A percentile compares a stretch with the other conserved stretches of the same genome.
Conservation (phyloP, 2,888 invertebrate genomes). For the Matsumyia berberina region DNA sequence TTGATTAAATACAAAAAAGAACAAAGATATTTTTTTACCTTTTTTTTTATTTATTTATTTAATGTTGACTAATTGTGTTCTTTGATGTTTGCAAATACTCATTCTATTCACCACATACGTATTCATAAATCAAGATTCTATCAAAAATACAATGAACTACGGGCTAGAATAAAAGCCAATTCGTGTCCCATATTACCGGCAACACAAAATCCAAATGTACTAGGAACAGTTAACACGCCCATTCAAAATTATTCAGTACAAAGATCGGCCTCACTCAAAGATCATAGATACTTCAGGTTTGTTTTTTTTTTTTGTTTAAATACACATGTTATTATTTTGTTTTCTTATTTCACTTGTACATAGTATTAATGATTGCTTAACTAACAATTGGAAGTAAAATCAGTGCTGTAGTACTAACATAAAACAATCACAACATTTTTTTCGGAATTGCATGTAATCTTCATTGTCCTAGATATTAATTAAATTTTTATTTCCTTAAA, state of each 20-base stretch:
- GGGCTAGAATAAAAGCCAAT: conserved; percentile 94
- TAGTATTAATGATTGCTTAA: conserved; percentile 47
- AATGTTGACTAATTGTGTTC: conserved; percentile 63
- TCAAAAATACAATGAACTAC: conserved; percentile 94
- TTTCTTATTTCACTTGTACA: conserved; percentile 59
- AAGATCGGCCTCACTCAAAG: conserved; percentile 87
- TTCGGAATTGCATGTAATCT: conserved; percentile 52
- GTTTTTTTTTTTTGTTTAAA: conserved; percentile 79
- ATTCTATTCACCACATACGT: conserved; percentile 66
- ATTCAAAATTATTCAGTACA: conserved; percentile 85
- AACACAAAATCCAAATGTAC: conserved; percentile 84
- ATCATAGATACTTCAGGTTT: conserved; percentile 85
- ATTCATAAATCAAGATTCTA: conserved; percentile 89
- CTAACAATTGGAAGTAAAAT: conserved; percentile 28
- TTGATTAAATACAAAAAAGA: conserved; percentile 32
- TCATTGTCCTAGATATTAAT: conserved; percentile 29
- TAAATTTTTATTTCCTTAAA: conserved; percentile 19
- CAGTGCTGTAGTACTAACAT: conserved; percentile 55
- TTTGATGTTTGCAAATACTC: conserved; percentile 73
- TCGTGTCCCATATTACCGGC: conserved; percentile 91
- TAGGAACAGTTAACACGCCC: conserved; percentile 82
- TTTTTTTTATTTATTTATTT: conserved; percentile 55
- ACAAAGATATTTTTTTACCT: not conserved
- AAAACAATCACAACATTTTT: conserved; percentile 23
- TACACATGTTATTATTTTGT: conserved; percentile 47